phyloP scores from a whole-genome alignment of 1,140 invertebrate genomes.

The Danaus melanippus region DNA sequence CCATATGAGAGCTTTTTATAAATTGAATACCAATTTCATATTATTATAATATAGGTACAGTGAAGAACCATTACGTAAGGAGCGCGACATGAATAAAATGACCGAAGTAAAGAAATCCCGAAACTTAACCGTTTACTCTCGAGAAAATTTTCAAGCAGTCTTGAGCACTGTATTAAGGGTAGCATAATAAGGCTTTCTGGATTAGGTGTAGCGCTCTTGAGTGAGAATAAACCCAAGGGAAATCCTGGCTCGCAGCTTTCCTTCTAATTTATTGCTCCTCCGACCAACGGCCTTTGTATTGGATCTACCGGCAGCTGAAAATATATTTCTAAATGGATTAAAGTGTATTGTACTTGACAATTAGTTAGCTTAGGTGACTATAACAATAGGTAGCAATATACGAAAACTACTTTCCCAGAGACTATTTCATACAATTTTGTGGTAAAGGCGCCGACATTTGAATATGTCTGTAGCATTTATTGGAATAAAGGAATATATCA shows the following conservation, averaged over 20 bases:
- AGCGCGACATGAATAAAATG: conserved; percentile 2
- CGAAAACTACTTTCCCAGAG: too few relatives aligned
- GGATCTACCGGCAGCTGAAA: conserved; percentile 57
- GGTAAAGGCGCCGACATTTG: too few relatives aligned
- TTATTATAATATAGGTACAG: too few relatives aligned
- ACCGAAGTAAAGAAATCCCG: conserved; percentile 28
- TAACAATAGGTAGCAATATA: too few relatives aligned
- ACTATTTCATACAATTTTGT: too few relatives aligned
- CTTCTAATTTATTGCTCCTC: conserved; percentile 66
- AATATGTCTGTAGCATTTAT: too few relatives aligned
- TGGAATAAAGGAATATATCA: too few relatives aligned
- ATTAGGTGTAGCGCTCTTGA: conserved; percentile 69
- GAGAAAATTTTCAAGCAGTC: conserved; percentile 69
- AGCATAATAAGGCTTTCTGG: conserved; percentile 70
- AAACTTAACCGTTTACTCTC: conserved; percentile 53
- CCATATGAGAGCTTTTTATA: too few relatives aligned
- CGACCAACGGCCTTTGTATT: conserved; percentile 67
- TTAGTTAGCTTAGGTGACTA: neutral
- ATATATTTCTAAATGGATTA: conserved; percentile 67
- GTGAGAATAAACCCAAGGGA: conserved; percentile 69
- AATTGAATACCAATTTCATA: too few relatives aligned
- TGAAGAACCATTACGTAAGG: too few relatives aligned
- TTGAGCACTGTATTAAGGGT: conserved; percentile 65
- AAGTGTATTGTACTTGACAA: conserved; percentile 28
- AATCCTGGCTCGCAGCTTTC: conserved; percentile 69